Base-by-base conservation (phyloP, 2,888 invertebrate species). In the Ormyrus thymus region DNA sequence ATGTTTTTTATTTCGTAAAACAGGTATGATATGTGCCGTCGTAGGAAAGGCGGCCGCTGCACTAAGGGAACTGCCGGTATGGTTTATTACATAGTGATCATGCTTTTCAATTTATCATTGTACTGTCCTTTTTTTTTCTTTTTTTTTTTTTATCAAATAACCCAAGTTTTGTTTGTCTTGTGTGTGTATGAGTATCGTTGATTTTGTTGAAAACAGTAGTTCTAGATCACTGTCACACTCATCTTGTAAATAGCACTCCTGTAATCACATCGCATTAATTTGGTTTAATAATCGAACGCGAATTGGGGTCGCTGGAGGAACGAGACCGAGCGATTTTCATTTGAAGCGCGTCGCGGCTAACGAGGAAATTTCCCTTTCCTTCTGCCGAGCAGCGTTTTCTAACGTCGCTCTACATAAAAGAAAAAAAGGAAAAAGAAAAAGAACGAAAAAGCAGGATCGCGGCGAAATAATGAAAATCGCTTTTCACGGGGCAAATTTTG, bases 21-120 rank as follows among this genome's bases (percentile, higher is more conserved):
- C 95, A 97, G 97, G 95, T 97, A 97, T 93, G 97, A 97, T 95
- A 97, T 97, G 97, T 97, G 97, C 94, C 95, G 97, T 90, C 94
- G 97, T 91, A 94, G 97, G 92, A 97, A 97, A 94, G 97, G 97
- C 92, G 97, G 97, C 91, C 95, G 97, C 93, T 97, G 97, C 94
- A 97, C 97, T 90, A 97, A 97, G 94, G 97, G 97, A 95, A 97
- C 97, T 92, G 97, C 97, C 92, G 97, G 97, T 97, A 97, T 95
- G 94, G 92, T 89, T 87, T 87, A 87, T 87, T 87, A 87, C 81
- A 87, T 86, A 86, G 87, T 72, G 79, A 78, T 81, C 81, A 80
- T 80, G 79, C 81, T 81, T 81, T 9, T 55, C 75, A 71, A 71
- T 76, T 43, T 61, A 48, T 70, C 64, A 51, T 72, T 68, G 29